These are phyloP conservation scores for Leptogaster cylindrica DNA, from an alignment of 2,888 invertebrate species.

Conservation along the genomic window DNA sequence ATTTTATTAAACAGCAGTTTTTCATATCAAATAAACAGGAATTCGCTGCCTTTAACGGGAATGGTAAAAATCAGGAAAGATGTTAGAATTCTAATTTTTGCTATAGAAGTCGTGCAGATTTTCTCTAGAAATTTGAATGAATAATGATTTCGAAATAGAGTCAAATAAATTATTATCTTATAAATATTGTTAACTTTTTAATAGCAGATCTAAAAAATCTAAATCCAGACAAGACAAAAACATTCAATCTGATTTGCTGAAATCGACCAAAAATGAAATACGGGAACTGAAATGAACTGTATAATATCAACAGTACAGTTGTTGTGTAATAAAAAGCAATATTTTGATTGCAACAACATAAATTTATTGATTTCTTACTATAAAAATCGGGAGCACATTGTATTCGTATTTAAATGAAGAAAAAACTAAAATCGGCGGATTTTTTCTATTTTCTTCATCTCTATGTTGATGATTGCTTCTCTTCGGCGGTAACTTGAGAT, in stretches of 20 bases:
- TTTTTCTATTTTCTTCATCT: background rate
- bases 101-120: too few species aligned
- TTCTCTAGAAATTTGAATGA: too few species aligned
- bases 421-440: background rate
- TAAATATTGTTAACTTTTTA: background rate
- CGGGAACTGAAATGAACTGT: background rate
- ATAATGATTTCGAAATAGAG: too few species aligned
- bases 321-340: background rate
- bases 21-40: too few species aligned
- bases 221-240: background rate
- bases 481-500: background rate
- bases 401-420: background rate
- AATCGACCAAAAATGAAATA: background rate
- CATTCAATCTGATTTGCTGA: background rate
- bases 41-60: too few species aligned
- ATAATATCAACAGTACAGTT: background rate
- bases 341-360: background rate
- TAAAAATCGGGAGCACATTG: conserved; percentile 5
- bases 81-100: too few species aligned
- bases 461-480: background rate
- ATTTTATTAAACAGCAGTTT: too few species aligned
- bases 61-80: too few species aligned
- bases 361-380: conserved; percentile 18
- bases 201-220: background rate
- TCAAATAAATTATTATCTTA: too few species aligned